phyloP scores from a whole-genome alignment of 2,797 vertebrate species.

The Prunella strophiata region DNA sequence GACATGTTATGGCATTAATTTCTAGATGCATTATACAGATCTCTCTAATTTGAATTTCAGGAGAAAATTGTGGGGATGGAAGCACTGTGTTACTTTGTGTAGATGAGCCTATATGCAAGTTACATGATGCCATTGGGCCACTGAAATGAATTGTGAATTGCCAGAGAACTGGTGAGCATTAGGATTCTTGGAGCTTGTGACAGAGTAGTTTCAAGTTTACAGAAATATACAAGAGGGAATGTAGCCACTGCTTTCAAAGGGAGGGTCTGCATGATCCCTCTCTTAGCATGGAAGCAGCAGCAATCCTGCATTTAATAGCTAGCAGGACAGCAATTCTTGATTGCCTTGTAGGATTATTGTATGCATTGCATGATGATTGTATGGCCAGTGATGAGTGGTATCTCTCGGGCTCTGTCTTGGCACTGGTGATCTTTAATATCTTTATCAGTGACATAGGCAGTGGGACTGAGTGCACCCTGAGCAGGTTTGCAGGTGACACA shows the following conservation, averaged over 20 bases:
- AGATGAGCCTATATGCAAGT: neutral
- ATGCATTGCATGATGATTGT: neutral
- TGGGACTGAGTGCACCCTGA: neutral
- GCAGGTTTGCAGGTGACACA: neutral
- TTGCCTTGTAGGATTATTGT: neutral
- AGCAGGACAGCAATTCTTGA: neutral
- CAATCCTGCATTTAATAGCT: neutral
- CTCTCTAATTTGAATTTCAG: neutral
- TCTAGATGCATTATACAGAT: neutral
- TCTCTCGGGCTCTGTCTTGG: neutral
- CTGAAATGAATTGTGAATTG: neutral
- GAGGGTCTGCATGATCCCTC: neutral
- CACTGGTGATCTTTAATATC: neutral
- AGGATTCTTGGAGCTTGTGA: neutral
- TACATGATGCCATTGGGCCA: neutral
- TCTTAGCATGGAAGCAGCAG: neutral
- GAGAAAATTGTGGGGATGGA: neutral
- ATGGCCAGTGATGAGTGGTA: neutral
- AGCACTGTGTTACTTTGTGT: neutral
- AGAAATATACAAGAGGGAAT: neutral
- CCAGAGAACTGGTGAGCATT: neutral
- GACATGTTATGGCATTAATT: neutral
- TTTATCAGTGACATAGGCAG: neutral
- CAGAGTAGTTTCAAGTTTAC: neutral
- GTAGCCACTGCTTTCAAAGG: neutral